phyloP scores from a whole-genome alignment of 2,797 vertebrate genomes.

The Zalophus californianus region DNA sequence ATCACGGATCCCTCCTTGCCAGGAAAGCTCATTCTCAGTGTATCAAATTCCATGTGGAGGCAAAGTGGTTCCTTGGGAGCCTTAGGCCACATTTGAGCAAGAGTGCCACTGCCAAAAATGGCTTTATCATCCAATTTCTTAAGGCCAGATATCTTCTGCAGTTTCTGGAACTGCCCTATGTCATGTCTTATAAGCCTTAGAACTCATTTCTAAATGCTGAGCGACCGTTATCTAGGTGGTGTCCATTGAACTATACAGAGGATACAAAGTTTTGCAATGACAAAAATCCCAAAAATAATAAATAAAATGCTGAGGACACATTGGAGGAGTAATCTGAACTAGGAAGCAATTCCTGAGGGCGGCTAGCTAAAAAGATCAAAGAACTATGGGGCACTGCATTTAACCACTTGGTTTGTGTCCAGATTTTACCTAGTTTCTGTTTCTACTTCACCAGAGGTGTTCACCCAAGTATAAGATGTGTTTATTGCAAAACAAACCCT shows the following conservation, averaged over 20 bases:
- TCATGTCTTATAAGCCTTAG: not conserved
- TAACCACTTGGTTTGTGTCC: not conserved
- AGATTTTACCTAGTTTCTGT: not conserved
- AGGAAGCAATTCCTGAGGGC: not conserved
- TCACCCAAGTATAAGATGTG: not conserved
- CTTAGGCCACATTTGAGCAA: not conserved
- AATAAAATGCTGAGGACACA: not conserved
- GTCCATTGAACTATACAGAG: not conserved
- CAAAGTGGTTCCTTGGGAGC: not conserved
- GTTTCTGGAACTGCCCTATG: not conserved
- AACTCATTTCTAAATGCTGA: not conserved
- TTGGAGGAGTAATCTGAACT: not conserved
- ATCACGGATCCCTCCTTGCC: not conserved
- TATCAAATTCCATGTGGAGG: not conserved
- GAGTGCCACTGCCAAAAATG: not conserved
- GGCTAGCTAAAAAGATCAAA: not conserved
- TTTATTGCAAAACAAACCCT: not conserved
- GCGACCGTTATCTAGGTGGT: not conserved
- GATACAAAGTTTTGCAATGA: not conserved
- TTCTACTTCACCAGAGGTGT: not conserved
- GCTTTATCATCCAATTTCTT: not conserved
- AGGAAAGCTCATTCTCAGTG: not conserved
- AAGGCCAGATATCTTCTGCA: not conserved
- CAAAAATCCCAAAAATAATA: not conserved
- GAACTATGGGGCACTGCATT: not conserved